These are phyloP conservation scores for Xenentodon cancila DNA, from an alignment of 2,797 vertebrate genomes.

Conservation along the genomic window DNA sequence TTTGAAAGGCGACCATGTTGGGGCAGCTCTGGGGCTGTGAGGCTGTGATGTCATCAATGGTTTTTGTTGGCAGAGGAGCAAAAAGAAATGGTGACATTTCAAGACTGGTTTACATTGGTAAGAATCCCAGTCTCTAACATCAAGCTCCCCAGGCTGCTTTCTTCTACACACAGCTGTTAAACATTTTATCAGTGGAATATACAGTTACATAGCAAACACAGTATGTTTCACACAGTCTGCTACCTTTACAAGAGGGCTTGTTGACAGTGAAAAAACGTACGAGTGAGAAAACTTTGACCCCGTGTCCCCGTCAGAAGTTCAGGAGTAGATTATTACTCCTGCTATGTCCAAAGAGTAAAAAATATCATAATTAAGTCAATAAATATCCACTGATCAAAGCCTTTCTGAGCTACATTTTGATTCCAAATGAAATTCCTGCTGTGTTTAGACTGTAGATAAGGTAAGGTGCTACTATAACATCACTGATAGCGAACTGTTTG, in stretches of 20 bases:
- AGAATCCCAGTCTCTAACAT: constrained; percentile 70
- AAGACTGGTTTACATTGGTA: constrained; percentile 74
- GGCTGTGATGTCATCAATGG: constrained; percentile 68
- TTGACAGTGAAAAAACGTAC: constrained; percentile 53
- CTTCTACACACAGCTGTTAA: constrained; percentile 73
- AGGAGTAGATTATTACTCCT: constrained; percentile 35
- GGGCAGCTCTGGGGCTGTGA: constrained; percentile 36
- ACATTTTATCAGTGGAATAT: constrained; percentile 73
- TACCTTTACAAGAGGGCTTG: constrained; percentile 47
- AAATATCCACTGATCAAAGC: constrained; percentile 67
- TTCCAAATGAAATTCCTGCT: constrained; percentile 65
- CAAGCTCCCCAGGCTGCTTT: constrained; percentile 67
- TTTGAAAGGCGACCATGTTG: constrained; percentile 17
- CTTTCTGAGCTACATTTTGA: constrained; percentile 36
- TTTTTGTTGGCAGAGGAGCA: constrained; percentile 67
- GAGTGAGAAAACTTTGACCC: constrained; percentile 60
- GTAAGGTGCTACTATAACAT: constrained; percentile 36
- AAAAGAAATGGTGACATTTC: constrained; percentile 74
- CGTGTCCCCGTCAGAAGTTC: constrained; percentile 54
- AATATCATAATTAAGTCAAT: constrained; percentile 66
- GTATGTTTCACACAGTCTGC: constrained; percentile 69
- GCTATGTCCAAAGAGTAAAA: constrained; percentile 55
- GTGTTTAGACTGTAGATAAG: constrained; percentile 52
- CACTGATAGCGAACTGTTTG: constrained; percentile 7
- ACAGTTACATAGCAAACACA: constrained; percentile 73